Percentiles rank a stretch among this genome's conserved stretches.
Conservation (phyloP, 2,113 vertebrate species). For the Protobothrops flavoviridis region DNA sequence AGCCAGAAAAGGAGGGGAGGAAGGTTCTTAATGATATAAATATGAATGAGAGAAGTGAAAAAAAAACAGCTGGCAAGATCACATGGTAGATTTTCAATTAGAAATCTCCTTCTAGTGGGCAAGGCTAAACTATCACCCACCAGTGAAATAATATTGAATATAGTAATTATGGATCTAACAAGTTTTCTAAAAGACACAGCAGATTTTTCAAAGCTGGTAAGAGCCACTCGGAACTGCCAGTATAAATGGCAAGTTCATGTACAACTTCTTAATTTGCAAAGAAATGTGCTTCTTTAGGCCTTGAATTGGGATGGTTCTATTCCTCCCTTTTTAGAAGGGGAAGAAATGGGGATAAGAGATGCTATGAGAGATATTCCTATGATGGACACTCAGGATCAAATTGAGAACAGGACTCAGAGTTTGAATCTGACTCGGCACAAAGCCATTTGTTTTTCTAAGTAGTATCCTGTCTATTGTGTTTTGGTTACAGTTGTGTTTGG, state of each 20-base stretch:
- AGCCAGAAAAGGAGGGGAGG: not conserved
- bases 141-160: not conserved
- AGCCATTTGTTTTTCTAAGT: not conserved
- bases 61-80: not conserved
- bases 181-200: slow-evolving; percentile 23
- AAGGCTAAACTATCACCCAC: not conserved
- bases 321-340: not conserved
- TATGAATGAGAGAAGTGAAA: not conserved
- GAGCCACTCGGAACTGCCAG: not conserved
- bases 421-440: not conserved
- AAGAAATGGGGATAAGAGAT: not conserved
- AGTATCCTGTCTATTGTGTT: not conserved
- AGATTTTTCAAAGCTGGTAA: not conserved
- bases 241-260: not conserved
- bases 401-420: not conserved
- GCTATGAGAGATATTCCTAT: not conserved
- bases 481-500: not conserved
- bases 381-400: not conserved
- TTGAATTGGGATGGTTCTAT: not conserved
- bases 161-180: slow-evolving; percentile 46
- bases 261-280: not conserved
- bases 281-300: not conserved
- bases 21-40: slow-evolving; percentile 43
- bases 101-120: slow-evolving; percentile 26
- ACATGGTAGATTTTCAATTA: not conserved